These are phyloP conservation scores for Tadarida brasiliensis DNA, from an alignment of 2,797 vertebrate species.

Conservation along the genomic window DNA sequence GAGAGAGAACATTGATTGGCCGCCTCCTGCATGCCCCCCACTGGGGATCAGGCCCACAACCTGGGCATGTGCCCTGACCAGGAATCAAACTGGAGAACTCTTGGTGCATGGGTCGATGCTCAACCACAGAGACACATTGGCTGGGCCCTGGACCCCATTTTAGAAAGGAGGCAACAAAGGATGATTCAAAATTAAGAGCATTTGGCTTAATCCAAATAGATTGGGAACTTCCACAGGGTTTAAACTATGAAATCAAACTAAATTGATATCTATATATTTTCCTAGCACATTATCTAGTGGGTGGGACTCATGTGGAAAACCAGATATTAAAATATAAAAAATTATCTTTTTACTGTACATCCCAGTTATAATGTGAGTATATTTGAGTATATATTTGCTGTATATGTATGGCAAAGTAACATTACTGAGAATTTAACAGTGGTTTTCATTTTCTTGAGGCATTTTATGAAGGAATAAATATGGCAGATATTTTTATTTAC, in stretches of 20 bases:
- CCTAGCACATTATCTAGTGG: neutral
- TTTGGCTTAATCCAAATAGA: neutral
- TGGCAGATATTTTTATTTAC: neutral
- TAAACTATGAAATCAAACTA: slow-evolving; percentile 24
- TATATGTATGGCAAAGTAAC: neutral
- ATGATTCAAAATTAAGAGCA: neutral
- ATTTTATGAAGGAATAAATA: slow-evolving; percentile 24
- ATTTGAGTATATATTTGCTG: neutral
- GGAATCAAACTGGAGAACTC: too few species aligned
- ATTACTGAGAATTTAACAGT: neutral
- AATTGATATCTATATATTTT: neutral
- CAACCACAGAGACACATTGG: too few species aligned
- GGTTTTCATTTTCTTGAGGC: neutral
- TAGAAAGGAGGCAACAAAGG: neutral
- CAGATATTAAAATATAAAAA: neutral
- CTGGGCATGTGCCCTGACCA: too few species aligned
- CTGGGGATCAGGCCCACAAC: too few species aligned
- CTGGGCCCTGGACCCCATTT: neutral
- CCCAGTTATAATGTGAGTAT: neutral
- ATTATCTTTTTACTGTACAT: neutral
- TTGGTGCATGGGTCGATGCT: too few species aligned
- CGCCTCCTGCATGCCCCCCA: too few species aligned
- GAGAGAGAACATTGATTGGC: too few species aligned
- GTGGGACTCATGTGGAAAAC: neutral
- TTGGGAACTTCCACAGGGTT: neutral